These are phyloP conservation scores for Dicyrtoma fusca DNA, from an alignment of 2,888 invertebrate species.

Conservation along the genomic window DNA sequence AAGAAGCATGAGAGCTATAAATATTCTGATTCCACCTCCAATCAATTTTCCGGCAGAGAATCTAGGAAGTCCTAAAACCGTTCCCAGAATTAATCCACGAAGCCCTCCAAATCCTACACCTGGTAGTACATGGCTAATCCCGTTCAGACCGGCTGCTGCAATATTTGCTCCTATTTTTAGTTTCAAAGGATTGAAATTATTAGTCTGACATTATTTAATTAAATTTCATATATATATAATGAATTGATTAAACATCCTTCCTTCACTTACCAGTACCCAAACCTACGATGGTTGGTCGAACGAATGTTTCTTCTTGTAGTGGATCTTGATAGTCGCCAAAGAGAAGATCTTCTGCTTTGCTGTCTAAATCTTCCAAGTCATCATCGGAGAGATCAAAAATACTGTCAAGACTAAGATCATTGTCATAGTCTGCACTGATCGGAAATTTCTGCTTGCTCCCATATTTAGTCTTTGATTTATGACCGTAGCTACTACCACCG, in stretches of 20 bases:
- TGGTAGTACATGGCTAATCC: constrained; percentile 18
- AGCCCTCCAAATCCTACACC: constrained; percentile 14
- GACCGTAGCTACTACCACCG: too few species aligned
- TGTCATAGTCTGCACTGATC: background rate
- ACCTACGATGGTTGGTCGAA: constrained; percentile 27
- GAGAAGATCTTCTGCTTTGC: background rate
- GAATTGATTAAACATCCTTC: background rate
- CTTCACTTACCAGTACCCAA: constrained; percentile 13
- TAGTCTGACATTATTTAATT: constrained; percentile 5
- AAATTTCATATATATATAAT: background rate
- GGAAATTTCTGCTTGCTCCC: background rate
- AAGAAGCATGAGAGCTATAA: constrained; percentile 41
- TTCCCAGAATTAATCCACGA: background rate
- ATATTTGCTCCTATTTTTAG: constrained; percentile 11
- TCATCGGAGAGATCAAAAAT: constrained; percentile 26
- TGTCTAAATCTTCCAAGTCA: constrained; percentile 1
- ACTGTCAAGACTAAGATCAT: constrained; percentile 5
- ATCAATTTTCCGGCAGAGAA: background rate
- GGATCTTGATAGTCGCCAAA: constrained; percentile 22
- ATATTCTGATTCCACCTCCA: constrained; percentile 2
- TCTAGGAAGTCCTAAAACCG: background rate
- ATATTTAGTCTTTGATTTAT: background rate
- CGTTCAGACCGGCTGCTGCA: constrained; percentile 21
- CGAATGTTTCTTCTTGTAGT: constrained; percentile 28
- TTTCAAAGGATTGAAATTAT: background rate